These are phyloP conservation scores for Chlamydotis undulata DNA, from an alignment of 2,113 vertebrate species.

Conservation along the genomic window DNA sequence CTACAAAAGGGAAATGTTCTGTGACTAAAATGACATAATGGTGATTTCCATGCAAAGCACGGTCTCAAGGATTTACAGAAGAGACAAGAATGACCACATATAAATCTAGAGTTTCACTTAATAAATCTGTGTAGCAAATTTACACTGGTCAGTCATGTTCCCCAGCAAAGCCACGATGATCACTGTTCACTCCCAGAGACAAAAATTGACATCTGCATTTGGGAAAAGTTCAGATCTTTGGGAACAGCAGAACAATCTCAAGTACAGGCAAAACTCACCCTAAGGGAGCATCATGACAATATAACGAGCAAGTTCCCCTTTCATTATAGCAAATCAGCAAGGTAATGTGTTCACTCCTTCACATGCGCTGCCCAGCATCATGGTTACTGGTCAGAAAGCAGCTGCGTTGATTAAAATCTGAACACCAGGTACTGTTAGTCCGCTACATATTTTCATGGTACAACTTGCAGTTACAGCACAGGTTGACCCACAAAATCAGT, in stretches of 20 bases:
- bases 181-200: neutral
- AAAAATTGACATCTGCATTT: neutral
- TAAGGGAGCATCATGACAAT: neutral
- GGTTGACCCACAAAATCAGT: neutral
- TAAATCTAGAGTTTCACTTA: slow-evolving; percentile 13
- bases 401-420: neutral
- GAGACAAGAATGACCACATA: slow-evolving; percentile 11
- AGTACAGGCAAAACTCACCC: neutral
- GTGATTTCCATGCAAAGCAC: slow-evolving; percentile 29
- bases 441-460: neutral
- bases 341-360: neutral
- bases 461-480: neutral
- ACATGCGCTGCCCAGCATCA: rapidly evolving
- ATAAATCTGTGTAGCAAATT: slow-evolving; percentile 4
- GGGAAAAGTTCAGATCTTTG: neutral
- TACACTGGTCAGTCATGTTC: neutral
- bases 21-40: slow-evolving; percentile 41
- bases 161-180: neutral
- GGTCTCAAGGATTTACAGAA: slow-evolving; percentile 32
- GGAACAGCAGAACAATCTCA: neutral
- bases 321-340: neutral
- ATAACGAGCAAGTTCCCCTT: neutral
- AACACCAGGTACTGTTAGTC: rapidly evolving
- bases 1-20: slow-evolving; percentile 42
- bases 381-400: neutral